Percentiles rank a stretch among this genome's conserved stretches.
phyloP scores from a whole-genome alignment of 2,797 vertebrate species.

The Chiroxiphia lanceolata region DNA sequence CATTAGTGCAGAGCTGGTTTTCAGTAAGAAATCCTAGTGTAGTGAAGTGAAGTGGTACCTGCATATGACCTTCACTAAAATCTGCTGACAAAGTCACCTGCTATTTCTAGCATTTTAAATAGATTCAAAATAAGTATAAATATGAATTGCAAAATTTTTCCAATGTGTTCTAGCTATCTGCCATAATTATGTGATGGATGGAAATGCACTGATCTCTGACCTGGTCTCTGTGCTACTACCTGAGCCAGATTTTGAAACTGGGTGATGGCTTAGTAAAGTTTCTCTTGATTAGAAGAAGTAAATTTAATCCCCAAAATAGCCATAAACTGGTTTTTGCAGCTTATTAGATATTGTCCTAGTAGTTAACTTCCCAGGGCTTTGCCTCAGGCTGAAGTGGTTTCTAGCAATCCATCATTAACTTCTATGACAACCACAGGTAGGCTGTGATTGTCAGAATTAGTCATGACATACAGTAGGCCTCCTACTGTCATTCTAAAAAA shows the following conservation, averaged over 20 bases:
- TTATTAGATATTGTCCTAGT: constrained; percentile 53
- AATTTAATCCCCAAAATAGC: constrained; percentile 56
- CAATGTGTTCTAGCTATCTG: not conserved
- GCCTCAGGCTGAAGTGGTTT: constrained; percentile 55
- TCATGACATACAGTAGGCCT: constrained; percentile 22
- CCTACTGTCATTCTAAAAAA: constrained; percentile 57
- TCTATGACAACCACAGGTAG: constrained; percentile 38
- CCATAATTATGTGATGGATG: not conserved
- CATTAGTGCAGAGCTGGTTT: not conserved
- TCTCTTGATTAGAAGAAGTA: constrained; percentile 54
- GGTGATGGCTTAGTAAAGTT: constrained; percentile 10
- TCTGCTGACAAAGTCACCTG: not conserved
- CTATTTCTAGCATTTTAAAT: not conserved
- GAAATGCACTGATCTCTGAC: not conserved
- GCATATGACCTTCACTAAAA: not conserved
- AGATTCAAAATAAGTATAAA: not conserved
- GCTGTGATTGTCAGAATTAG: constrained; percentile 58
- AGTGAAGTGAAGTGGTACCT: not conserved
- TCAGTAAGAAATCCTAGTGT: not conserved
- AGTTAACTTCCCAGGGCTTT: constrained; percentile 64
- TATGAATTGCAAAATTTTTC: not conserved
- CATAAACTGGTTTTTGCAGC: constrained; percentile 7
- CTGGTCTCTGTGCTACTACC: not conserved
- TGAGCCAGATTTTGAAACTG: constrained; percentile 36
- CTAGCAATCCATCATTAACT: constrained; percentile 63